A percentile compares a stretch with the other conserved stretches of the same genome.
Evolutionary conservation across 1,140 invertebrate species (phyloP).

Genomic region (Melipona quadrifasciata): DNA sequence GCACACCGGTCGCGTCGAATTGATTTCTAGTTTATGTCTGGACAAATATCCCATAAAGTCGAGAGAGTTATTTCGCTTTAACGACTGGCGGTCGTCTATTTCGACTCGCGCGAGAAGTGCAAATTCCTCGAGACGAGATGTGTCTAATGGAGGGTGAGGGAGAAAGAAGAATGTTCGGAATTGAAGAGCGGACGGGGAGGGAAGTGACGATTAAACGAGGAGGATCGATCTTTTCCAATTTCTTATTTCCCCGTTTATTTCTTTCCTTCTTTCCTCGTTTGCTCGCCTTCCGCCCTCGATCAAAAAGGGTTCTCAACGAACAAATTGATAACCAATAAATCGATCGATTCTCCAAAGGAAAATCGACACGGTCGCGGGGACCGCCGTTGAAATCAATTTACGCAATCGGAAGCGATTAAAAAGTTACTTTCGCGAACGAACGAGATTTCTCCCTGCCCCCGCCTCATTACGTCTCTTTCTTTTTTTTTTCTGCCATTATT

Average conservation of each 20-base stretch:
- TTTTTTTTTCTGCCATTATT: not conserved
- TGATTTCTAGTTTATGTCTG: constrained; percentile 46
- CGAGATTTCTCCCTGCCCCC: not conserved
- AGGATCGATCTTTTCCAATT: not conserved
- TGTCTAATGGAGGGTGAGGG: not conserved
- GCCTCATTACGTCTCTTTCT: not conserved
- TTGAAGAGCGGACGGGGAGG: not conserved
- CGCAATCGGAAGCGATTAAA: constrained; percentile 55
- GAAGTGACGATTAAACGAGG: not conserved
- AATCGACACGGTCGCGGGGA: not conserved
- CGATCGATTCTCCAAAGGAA: constrained; percentile 45
- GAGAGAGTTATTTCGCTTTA: constrained; percentile 35
- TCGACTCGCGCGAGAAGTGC: not conserved
- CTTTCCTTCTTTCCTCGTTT: not conserved
- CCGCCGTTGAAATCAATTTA: constrained; percentile 59
- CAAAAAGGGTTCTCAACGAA: constrained; percentile 15
- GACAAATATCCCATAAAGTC: constrained; percentile 46
- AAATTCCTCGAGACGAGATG: too few relatives aligned
- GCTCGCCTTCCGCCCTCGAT: not conserved
- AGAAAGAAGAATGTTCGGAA: not conserved
- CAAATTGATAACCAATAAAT: constrained; percentile 68
- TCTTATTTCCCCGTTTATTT: not conserved
- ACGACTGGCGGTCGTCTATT: not conserved
- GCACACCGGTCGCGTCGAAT: constrained; percentile 1
- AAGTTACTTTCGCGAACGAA: constrained; percentile 15